Base-by-base conservation (phyloP, 2,797 vertebrate species). In the Jordanella pulchra region DNA sequence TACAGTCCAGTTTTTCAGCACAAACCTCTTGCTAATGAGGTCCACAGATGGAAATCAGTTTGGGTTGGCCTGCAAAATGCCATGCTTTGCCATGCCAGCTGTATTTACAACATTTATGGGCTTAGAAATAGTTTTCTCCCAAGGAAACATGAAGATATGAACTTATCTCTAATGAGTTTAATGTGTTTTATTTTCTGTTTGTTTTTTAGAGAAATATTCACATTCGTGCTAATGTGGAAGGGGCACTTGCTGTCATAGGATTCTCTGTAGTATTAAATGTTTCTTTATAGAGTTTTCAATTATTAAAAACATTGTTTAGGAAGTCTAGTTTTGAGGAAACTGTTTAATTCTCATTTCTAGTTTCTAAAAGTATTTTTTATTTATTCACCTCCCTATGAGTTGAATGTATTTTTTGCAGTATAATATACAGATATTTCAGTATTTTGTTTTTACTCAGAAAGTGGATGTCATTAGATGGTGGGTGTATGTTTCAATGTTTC, bases 71-170 rank as follows among this genome's bases (percentile, higher is more conserved):
- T 11, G 2, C 25, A 73, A 23, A 21, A n/a, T 47, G 44, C 28
- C 15, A 32, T n/a, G 42, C n/a, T 61, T 70, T 30, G 7, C 47
- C 51, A 14, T 32, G 39, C 39, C 21, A 67, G 30, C 28, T 50
- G 28, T 66, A 51, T 67, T 67, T 35, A 67, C 23, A 61, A 23
- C 60, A 42, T 61, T 61, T 42, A 39, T 61, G 35, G 23, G 4
- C 60, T 61, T n/a, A 15, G 35, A 61, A 6, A 60, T 14, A 61
- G 32, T 61, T 32, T 42, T 42, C 21, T 35, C 35, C 21, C 60
- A 42, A 61, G 14, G 6, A 61, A 13, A 61, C 32, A 39, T 61
- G 35, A 42, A 61, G 39, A 61, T 42, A 61, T 61, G 39, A 25
- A 11, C 21, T 61, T 61, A n/a, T 42, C 35, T 61, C 60, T n/a